Base-by-base conservation (phyloP, 2,797 vertebrate species). In the Lophotriccus pileatus region DNA sequence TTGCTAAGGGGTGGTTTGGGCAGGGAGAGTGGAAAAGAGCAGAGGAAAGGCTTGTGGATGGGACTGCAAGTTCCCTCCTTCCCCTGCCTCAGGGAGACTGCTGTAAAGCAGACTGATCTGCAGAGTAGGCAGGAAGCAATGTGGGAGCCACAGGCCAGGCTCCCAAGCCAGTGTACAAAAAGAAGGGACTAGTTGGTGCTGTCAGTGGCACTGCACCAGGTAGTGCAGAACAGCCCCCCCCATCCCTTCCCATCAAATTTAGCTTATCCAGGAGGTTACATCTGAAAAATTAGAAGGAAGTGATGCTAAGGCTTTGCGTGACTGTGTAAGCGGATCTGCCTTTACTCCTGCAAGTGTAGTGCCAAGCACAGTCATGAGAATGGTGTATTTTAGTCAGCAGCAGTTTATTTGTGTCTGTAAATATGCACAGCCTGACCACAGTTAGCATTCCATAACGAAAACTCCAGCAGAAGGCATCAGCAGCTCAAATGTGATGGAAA, bases 381-480 rank as follows among this genome's bases (percentile, higher is more conserved):
- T 44, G 63, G 79, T 73, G 56, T 89, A 46, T 86, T 94, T 89
- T 62, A 78, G 84, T 90, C 90, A 89, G 92, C 85, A 73, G 90
- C 52, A 43, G 50, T 86, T 92, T 94, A 64, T 95, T 92, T 96
- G 89, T 86, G 84, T 75, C 90, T 89, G 88, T 85, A 86, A 91
- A 89, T 21, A 75, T 15, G 73, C 34, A 44, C 89, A 94, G 67
- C 44, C 70, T 79, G 87, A 88, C 92, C 95, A 88, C 94, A 95
- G 74, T 89, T 22, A 89, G 47, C 94, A 94, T 97, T 96, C 95
- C 85, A 73, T 80, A 81, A 82, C 70, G 89, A 66, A 88, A 84
- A 64, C 67, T 88, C 6, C 60, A 60, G 70, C 70, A 76, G 77
- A 90, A 95, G 41, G 83, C 91, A 95, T 37, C 37, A 36, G 3